Conservation (phyloP, 2,113 vertebrate genomes). For the Cromileptes altivelis region DNA sequence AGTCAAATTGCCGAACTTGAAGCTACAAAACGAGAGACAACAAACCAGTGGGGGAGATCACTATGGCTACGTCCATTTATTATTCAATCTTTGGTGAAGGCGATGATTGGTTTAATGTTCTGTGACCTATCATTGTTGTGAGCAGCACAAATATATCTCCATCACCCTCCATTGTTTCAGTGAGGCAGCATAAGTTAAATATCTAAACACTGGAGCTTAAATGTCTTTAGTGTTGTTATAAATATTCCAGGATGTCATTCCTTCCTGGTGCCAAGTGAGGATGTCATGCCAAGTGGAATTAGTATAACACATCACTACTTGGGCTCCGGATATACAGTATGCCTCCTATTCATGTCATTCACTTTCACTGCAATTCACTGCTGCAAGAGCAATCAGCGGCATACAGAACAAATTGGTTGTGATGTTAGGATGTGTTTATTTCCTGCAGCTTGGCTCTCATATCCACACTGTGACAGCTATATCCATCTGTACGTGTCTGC, state of each 20-base stretch:
- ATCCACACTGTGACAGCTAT: slow-evolving; percentile 29
- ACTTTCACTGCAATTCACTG: background rate
- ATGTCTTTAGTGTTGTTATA: background rate
- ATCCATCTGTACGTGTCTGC: slow-evolving; percentile 25
- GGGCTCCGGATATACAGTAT: slow-evolving; percentile 12
- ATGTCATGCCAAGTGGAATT: slow-evolving; percentile 26
- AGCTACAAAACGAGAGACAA: too few species aligned
- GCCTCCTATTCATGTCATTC: slow-evolving; percentile 39
- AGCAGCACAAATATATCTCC: too few species aligned
- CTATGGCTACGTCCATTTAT: too few species aligned
- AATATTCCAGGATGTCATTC: background rate
- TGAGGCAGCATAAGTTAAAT: too few species aligned
- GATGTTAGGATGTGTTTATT: slow-evolving; percentile 37
- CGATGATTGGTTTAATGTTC: too few species aligned
- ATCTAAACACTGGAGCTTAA: background rate
- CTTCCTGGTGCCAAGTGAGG: background rate
- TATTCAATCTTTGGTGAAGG: too few species aligned
- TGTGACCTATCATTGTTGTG: too few species aligned
- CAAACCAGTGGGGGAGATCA: too few species aligned
- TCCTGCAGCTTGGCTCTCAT: slow-evolving; percentile 26
- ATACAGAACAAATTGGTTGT: slow-evolving; percentile 36
- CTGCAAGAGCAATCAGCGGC: slow-evolving; percentile 46
- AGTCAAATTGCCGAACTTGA: too few species aligned
- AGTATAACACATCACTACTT: background rate
- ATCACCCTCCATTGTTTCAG: too few species aligned